A percentile compares a stretch with the other conserved stretches of the same genome.
Evolutionary conservation across 2,888 invertebrate species (phyloP).

Genomic region (Thymelicus acteon): DNA sequence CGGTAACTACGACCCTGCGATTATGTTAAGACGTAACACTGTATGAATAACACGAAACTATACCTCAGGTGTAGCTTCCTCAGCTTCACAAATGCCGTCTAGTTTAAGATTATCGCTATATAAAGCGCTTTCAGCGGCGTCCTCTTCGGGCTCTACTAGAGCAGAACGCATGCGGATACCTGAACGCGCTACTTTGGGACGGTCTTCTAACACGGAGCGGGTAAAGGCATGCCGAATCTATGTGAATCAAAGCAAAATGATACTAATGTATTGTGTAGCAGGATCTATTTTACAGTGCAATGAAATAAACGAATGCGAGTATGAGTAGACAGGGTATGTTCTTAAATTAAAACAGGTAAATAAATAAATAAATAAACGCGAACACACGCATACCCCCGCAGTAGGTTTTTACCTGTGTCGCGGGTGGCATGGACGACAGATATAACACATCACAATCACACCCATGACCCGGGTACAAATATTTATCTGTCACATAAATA

Average conservation of each 20-base stretch:
- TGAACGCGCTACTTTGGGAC: constrained; percentile 50
- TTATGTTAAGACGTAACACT: too few relatives aligned
- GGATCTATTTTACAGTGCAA: neutral
- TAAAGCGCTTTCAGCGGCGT: constrained; percentile 32
- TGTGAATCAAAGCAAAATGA: constrained; percentile 49
- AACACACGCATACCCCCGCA: too few relatives aligned
- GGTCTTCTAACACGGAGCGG: constrained; percentile 49
- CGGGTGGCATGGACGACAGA: too few relatives aligned
- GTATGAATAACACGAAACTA: neutral
- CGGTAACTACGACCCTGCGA: too few relatives aligned
- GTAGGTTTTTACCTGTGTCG: too few relatives aligned
- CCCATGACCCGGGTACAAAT: too few relatives aligned
- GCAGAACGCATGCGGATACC: constrained; percentile 59
- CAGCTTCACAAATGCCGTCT: constrained; percentile 28
- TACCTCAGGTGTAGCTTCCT: constrained; percentile 31
- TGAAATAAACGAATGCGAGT: neutral
- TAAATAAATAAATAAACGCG: too few relatives aligned
- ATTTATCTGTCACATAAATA: too few relatives aligned
- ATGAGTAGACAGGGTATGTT: too few relatives aligned
- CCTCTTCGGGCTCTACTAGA: constrained; percentile 60
- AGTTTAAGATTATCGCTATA: neutral
- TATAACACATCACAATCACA: too few relatives aligned
- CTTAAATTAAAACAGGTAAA: too few relatives aligned
- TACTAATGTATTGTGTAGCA: constrained; percentile 3
- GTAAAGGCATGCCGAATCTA: constrained; percentile 66